phyloP scores from a whole-genome alignment of 2,113 vertebrate species.

The Aldabrachelys gigantea region DNA sequence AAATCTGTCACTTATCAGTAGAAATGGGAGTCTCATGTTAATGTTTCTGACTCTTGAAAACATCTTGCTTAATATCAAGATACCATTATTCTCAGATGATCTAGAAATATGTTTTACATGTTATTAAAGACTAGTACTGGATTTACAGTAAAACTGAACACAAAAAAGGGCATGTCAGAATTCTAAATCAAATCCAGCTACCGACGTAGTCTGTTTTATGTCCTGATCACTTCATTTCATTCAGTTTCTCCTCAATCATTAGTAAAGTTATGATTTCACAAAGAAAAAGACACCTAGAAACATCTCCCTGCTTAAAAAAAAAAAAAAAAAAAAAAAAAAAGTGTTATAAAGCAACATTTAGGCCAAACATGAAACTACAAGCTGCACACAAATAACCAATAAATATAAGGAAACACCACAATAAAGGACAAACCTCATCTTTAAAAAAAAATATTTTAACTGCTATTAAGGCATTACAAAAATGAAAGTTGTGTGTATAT shows the following conservation, averaged over 20 bases:
- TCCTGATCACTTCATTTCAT: neutral
- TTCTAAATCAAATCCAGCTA: constrained; percentile 40
- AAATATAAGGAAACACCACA: constrained; percentile 72
- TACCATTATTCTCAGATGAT: neutral
- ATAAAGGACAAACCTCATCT: constrained; percentile 63
- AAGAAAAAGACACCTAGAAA: constrained; percentile 24
- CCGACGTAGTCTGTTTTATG: constrained; percentile 55
- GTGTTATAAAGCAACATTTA: constrained; percentile 54
- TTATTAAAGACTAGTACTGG: constrained; percentile 59
- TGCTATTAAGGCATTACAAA: constrained; percentile 83
- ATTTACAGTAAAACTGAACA: constrained; percentile 61
- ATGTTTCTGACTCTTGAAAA: constrained; percentile 12
- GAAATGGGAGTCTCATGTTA: constrained; percentile 4
- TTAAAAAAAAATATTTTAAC: constrained; percentile 75
- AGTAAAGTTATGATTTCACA: constrained; percentile 62
- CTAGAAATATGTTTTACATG: constrained; percentile 27
- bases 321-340: neutral
- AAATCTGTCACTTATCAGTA: constrained; percentile 14
- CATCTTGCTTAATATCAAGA: neutral
- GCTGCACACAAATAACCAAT: constrained; percentile 69
- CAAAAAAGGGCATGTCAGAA: constrained; percentile 45
- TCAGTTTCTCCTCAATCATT: constrained; percentile 8
- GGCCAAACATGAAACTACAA: constrained; percentile 58
- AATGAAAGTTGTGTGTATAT: constrained; percentile 84
- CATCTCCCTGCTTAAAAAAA: neutral